Base-by-base conservation (phyloP, 2,888 invertebrate species). In the Hoplodrina ambigua region DNA sequence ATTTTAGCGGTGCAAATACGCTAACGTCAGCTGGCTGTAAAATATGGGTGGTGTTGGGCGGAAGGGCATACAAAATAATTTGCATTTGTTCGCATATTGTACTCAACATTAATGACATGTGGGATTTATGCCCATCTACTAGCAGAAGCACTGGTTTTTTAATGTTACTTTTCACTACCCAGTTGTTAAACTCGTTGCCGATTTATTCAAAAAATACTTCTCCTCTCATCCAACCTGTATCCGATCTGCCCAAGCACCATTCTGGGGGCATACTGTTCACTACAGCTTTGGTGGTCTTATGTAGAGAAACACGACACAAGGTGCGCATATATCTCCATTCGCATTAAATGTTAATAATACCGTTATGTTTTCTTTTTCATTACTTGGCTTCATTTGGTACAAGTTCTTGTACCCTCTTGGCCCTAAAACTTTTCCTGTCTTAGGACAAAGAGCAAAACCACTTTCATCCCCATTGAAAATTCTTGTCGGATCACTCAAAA, bases 341-440 rank as follows among this genome's bases (percentile, higher is more conserved):
- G 88, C 88, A 59, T 72, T 70, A 57, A 87, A 83, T 13, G 69
- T 75, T 15, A 86, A 60, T 15, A 88, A 56, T 1, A 87, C 86
- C 6, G 88, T 88, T n/a, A 88, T 13, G 49, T 73, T 84, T 17
- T 85, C 86, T 79, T 88, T 89, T 71, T 87, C 86, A 25, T 83
- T 85, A 4, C 82, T 52, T 53, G 76, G 20, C 52, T 83, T 82
- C 54, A 88, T 75, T 63, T 80, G 20, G 69, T 86, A 81, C 10
- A 83, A 37, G 73, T 87, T 83, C 66, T 75, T n/a, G n/a, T n/a
- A n/a, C n/a, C n/a, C n/a, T n/a, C n/a, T n/a, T n/a, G n/a, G n/a
- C n/a, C n/a, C n/a, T n/a, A n/a, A n/a, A n/a, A n/a, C n/a, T n/a
- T n/a, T n/a, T n/a, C n/a, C n/a, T n/a, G n/a, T n/a, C n/a, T n/a